These are phyloP conservation scores for Hipparchia sbordonii DNA, from an alignment of 2,888 invertebrate species.

Conservation along the genomic window DNA sequence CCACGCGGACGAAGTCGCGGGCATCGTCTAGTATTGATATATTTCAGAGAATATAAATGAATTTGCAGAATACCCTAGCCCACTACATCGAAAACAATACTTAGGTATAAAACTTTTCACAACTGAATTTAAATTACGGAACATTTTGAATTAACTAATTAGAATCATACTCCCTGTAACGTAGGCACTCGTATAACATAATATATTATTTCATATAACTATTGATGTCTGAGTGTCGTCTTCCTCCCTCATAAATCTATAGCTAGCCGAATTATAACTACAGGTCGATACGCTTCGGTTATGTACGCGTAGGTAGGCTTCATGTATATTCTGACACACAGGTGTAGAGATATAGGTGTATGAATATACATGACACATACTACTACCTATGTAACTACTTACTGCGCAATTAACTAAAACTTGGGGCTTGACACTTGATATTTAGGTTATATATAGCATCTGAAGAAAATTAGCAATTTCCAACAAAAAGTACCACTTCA, in stretches of 20 bases:
- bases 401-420: background rate
- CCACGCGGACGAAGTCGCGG: too few species aligned
- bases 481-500: too few species aligned
- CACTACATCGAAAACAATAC: too few species aligned
- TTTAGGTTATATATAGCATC: background rate
- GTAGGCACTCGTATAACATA: background rate
- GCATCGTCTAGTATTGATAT: too few species aligned
- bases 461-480: too few species aligned
- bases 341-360: too few species aligned
- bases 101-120: background rate
- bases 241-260: conserved; percentile 12
- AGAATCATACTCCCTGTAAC: conserved; percentile 7
- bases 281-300: background rate
- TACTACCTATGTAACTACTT: background rate
- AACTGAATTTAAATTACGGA: background rate
- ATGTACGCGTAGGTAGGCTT: background rate
- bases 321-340: background rate
- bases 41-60: too few species aligned
- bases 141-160: background rate
- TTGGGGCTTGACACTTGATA: background rate
- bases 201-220: background rate
- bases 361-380: too few species aligned
- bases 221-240: conserved; percentile 15
- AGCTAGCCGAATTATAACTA: background rate
- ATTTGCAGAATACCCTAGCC: too few species aligned